Percentiles rank a stretch among this genome's conserved stretches.
These are phyloP conservation scores for Otocyon megalotis DNA, from an alignment of 2,113 vertebrate genomes.

Conservation along the genomic window DNA sequence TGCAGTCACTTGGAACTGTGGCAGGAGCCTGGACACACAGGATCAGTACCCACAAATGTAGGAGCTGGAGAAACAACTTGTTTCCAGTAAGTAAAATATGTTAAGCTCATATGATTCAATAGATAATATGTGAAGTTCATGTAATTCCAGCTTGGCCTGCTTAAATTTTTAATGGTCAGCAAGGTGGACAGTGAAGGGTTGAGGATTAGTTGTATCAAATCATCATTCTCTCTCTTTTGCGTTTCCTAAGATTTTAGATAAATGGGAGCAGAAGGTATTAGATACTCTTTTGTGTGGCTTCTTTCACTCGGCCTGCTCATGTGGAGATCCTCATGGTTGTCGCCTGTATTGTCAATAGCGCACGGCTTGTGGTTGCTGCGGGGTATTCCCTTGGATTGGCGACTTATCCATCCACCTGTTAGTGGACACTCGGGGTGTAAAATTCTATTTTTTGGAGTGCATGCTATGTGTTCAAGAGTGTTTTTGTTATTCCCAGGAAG, in stretches of 20 bases:
- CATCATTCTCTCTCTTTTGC: neutral
- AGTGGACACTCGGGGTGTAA: too few species aligned
- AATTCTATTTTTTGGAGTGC: neutral
- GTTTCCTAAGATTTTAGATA: neutral
- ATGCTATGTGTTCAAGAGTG: neutral
- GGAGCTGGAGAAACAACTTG: neutral
- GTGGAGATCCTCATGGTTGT: too few species aligned
- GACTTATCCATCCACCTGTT: neutral
- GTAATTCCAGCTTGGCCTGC: rapidly evolving
- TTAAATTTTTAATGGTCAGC: neutral
- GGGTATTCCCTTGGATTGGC: too few species aligned
- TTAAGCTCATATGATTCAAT: neutral
- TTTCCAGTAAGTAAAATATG: neutral
- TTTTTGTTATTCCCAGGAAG: neutral
- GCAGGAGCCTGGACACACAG: neutral
- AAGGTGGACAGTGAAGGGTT: too few species aligned
- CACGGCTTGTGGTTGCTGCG: neutral
- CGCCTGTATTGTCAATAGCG: too few species aligned
- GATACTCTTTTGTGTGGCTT: neutral
- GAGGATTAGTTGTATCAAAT: neutral
- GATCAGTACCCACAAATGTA: neutral
- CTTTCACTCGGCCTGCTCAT: neutral
- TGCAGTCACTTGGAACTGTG: neutral
- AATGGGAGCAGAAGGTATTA: rapidly evolving
- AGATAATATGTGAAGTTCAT: neutral